phyloP scores from a whole-genome alignment of 2,797 vertebrate genomes.

The Yasuhikotakia modesta region DNA sequence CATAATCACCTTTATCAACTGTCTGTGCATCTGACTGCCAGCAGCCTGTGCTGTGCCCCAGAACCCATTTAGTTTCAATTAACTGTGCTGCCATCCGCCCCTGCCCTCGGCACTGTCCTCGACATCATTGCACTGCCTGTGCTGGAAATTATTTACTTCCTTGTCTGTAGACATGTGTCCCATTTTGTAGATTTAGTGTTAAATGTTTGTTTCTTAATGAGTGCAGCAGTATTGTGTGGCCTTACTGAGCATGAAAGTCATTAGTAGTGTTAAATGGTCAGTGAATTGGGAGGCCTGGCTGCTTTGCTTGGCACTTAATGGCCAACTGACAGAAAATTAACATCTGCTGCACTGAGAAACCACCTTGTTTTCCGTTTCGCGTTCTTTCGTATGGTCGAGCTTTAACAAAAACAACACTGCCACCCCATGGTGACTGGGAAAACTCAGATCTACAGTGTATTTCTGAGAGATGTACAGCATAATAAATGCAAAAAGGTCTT shows the following conservation, averaged over 20 bases:
- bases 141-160: neutral
- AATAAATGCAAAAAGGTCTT: too few relatives aligned
- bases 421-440: too few relatives aligned
- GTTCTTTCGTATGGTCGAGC: neutral
- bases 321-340: conserved; percentile 36
- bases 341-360: conserved; percentile 35
- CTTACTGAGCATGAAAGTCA: conserved; percentile 37
- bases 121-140: neutral
- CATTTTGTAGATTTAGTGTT: conserved; percentile 35
- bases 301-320: conserved; percentile 25
- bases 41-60: neutral
- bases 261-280: conserved; percentile 45
- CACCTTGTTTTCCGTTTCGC: neutral
- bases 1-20: conserved; percentile 19
- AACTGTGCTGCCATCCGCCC: conserved; percentile 20
- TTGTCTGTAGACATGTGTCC: conserved; percentile 26
- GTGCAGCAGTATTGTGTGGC: conserved; percentile 20
- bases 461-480: too few relatives aligned
- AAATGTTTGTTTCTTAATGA: conserved; percentile 17
- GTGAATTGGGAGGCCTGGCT: conserved; percentile 40
- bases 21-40: conserved; percentile 10
- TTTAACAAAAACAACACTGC: conserved; percentile 27
- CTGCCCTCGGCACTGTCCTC: conserved; percentile 5
- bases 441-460: too few relatives aligned
- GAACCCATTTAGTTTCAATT: conserved; percentile 43